Percentiles rank a stretch among this genome's conserved stretches.
These are phyloP conservation scores for Sycophila texana DNA, from an alignment of 2,888 invertebrate species.

Conservation along the genomic window DNA sequence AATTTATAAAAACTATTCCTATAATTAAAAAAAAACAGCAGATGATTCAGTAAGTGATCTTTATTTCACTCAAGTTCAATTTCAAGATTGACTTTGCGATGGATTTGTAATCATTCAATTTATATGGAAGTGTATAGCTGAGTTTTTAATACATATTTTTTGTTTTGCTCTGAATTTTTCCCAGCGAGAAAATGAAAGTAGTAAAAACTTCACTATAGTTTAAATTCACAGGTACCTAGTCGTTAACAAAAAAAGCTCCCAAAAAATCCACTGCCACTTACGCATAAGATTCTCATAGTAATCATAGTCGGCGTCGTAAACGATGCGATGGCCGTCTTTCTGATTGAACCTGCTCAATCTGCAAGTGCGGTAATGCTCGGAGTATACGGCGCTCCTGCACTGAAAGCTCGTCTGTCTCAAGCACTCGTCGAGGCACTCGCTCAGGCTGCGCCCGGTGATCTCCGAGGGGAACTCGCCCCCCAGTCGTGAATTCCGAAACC, in stretches of 20 bases:
- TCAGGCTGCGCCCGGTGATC: conserved; percentile 90
- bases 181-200: no score
- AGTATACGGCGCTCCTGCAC: conserved; percentile 92
- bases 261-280: conserved; percentile 77
- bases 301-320: conserved; percentile 94
- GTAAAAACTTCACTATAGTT: no score
- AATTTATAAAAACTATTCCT: no score
- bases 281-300: conserved; percentile 96
- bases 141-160: no score
- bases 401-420: conserved; percentile 92
- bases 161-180: no score
- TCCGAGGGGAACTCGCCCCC: conserved; percentile 94
- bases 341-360: conserved; percentile 91
- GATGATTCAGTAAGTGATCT: no score
- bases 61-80: no score
- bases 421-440: conserved; percentile 94
- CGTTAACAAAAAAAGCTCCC: no score
- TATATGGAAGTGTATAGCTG: no score
- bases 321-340: conserved; percentile 90
- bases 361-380: conserved; percentile 90
- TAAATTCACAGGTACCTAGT: no score
- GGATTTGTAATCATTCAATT: not conserved
- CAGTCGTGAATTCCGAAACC: conserved; percentile 90
- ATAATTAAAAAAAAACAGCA: no score
- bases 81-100: no score